Percentiles rank a stretch among this genome's conserved stretches.
These are phyloP conservation scores for Elegia similella DNA, from an alignment of 2,888 invertebrate genomes.

Conservation along the genomic window DNA sequence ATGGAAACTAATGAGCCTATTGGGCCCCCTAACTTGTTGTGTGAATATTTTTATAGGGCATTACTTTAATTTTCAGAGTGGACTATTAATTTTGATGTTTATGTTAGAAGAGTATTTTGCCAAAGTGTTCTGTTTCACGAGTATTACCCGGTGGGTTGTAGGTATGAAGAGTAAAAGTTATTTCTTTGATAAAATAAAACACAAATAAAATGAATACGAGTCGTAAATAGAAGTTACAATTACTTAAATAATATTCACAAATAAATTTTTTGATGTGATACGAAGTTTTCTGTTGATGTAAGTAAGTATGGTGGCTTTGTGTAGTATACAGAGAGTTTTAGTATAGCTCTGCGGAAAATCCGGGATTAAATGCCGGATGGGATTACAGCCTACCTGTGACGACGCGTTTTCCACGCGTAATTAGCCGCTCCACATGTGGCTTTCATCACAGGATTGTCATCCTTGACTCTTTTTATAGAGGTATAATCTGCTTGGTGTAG, in stretches of 20 bases:
- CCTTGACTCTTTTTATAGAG: background rate
- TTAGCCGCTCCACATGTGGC: slow-evolving; percentile 11
- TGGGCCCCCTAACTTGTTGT: slow-evolving; percentile 67
- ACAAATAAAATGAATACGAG: background rate
- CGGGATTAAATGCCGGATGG: slow-evolving; percentile 28
- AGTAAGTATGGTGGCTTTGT: background rate
- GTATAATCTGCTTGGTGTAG: background rate
- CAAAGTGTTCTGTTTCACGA: slow-evolving; percentile 28
- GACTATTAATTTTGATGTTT: slow-evolving; percentile 65
- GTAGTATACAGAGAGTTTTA: slow-evolving; percentile 3
- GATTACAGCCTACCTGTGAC: slow-evolving; percentile 30
- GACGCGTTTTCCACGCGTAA: slow-evolving; percentile 31
- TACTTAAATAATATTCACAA: background rate
- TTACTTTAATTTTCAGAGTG: slow-evolving; percentile 70
- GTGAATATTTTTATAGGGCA: slow-evolving; percentile 69
- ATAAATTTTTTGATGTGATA: background rate
- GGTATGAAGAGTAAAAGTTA: background rate
- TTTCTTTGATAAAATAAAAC: background rate
- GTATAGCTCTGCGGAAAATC: slow-evolving; percentile 14
- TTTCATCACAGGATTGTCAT: background rate
- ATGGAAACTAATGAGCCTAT: slow-evolving; percentile 75
- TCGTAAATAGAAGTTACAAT: background rate
- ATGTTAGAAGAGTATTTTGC: slow-evolving; percentile 38
- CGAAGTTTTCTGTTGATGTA: background rate
- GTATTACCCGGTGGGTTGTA: slow-evolving; percentile 24